Base-by-base conservation (phyloP, 2,797 vertebrate genomes). In the Anguilla anguilla region DNA sequence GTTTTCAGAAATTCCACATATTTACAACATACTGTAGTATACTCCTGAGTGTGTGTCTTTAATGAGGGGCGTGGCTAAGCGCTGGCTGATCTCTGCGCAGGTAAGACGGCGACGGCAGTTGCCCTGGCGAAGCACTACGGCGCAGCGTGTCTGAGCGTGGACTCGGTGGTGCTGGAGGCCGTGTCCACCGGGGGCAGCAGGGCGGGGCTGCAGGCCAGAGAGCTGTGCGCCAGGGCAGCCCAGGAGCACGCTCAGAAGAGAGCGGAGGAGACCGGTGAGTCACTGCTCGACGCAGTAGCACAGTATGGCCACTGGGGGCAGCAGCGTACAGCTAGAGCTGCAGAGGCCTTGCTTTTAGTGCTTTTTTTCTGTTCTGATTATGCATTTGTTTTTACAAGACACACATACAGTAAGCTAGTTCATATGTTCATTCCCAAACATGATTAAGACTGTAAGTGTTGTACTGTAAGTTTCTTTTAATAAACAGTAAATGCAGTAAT, bases 131-230 rank as follows among this genome's bases (percentile, higher is more conserved):
- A 59, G 82, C 92, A 95, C 91, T 99, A 99, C 0, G 92, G 88
- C 0, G 95, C 93, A 0, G 93, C 93, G 0, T 96, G 94, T 91
- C 89, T 99, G 87, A 96, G 87, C 88, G 89, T 99, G 0, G 97
- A 99, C 31, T 59, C 93, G 0, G 88, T 97, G 64, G 94, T 99
- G 59, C 91, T 93, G 87, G 96, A 98, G 69, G 96, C 96, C 22
- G 88, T 99, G 53, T 92, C 90, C 0, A 94, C 94, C 0, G 93
- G 96, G 15, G 91, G 74, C 85, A 97, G 93, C n/a, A 25, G 31
- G 0, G 90, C 94, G 0, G 96, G 96, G 35, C 89, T 95, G 72
- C 92, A 53, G 0, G 97, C 97, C 31, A 94, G 95, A 49, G 94
- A 97, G 17, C 94, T 97, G 6, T 97, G 96, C 91, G 69, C 93